Evolutionary conservation across 2,113 vertebrate species (phyloP), one percentile per base, ranked within the genome.

Genomic region (Egretta garzetta): DNA sequence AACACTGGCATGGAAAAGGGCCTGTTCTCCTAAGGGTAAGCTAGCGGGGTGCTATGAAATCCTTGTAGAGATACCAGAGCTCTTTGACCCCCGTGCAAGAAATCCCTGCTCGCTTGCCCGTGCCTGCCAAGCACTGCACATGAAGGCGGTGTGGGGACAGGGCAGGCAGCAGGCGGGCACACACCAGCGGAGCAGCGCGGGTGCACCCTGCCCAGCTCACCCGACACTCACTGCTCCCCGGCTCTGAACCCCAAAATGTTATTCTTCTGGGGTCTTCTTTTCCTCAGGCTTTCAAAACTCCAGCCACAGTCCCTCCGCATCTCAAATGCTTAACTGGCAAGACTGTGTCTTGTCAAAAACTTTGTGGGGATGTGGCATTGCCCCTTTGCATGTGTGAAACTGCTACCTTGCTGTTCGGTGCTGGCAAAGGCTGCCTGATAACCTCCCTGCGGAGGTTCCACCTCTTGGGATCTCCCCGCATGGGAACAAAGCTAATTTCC

Each of bases 141-240:
- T 0, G 1, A 8, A 6, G 10, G 14, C 1, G 3, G 5, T 10
- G 37, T 5, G 22, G 33, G 56, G 22, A 64, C 1, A 4, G 7
- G 6, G 8, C 6, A 60, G 35, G 55, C 35, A 60, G 35, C 27
- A 49, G 58, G 20, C 0, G 1, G 30, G 50, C 32, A 33, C 52
- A 24, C 23, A 8, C 3, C 0, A 1, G 9, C 1, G 4, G 32
- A 30, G 12, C 9, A 12, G 18, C 1, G 8, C 0, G 2, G 3
- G 5, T 66, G 12, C 1, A 3, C 37, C 35, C 20, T 76, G 63
- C 37, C 35, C 37, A 33, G n/a, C 30, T 83, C 63, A 35, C 16
- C 37, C 1, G 4, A 21, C 18, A 23, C 53, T 37, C 2, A 0
- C 49, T 30, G 10, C 43, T 45, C 1, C 0, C 37, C 3, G 3